Base-by-base conservation (phyloP, 2,888 invertebrate genomes). In the Synergus umbraculus region DNA sequence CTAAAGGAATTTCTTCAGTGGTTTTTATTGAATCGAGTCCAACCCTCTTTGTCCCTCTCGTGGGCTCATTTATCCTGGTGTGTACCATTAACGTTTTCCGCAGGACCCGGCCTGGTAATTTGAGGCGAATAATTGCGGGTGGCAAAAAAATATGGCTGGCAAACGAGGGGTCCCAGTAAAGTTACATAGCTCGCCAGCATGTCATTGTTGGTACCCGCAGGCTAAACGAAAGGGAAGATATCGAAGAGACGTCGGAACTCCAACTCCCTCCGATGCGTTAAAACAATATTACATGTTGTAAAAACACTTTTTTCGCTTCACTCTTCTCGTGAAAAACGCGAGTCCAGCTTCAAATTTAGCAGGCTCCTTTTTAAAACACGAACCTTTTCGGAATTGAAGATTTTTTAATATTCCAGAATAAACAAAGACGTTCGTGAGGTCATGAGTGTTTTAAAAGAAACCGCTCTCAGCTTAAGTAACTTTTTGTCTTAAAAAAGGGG, bases 121-220 rank as follows among this genome's bases (percentile, higher is more conserved):
- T 88, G 84, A 87, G 87, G 86, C 86, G 87, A 88, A 90, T 90
- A 89, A 90, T 90, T 89, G 89, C 86, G 86, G 88, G 85, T 83
- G 85, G 78, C 85, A 88, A 89, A 89, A 73, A 88, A 88, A 88
- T 88, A 88, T 84, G 85, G 82, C 79, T 85, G 83, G 87, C 85
- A 86, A 84, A 83, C 85, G 86, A 86, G 85, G 84, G 83, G 81
- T 82, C 82, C 82, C 84, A 82, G 86, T 84, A 80, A 82, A 84
- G 86, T 84, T 86, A 83, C 87, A 86, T 86, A 86, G 84, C 83
- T 82, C 84, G 84, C 87, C 88, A 88, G 88, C 88, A 86, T 89
- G 89, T 89, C 90, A 89, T 89, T 89, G 89, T 85, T 85, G 82
- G 84, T 79, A 83, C 85, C 89, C 87, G 83, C 79, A 82, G 88